These are phyloP conservation scores for Podarcis cretensis DNA, from an alignment of 2,113 vertebrate species.

Conservation along the genomic window DNA sequence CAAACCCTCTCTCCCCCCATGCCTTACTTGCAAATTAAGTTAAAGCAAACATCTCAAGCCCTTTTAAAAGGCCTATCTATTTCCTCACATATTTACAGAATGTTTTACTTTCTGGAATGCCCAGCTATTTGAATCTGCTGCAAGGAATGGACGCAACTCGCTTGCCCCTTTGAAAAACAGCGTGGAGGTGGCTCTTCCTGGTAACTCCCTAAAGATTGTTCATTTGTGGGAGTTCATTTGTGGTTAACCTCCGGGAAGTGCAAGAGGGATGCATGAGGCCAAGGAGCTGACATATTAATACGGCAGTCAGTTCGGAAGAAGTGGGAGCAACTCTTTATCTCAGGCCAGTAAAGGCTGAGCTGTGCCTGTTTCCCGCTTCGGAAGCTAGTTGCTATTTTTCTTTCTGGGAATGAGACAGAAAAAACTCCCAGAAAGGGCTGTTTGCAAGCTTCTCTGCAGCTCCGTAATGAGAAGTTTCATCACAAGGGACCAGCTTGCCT, in stretches of 20 bases:
- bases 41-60: background rate
- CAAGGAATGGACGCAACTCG: background rate
- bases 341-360: background rate
- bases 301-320: background rate
- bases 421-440: too few species aligned
- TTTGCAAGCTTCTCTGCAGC: background rate
- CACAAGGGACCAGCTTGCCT: background rate
- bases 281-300: background rate
- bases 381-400: background rate
- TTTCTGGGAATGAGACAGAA: background rate
- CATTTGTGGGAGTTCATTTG: background rate
- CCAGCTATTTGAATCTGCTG: background rate
- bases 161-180: background rate
- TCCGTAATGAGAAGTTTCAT: too few species aligned
- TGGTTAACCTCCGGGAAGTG: background rate
- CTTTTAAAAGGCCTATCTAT: background rate
- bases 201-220: background rate
- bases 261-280: background rate
- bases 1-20: too few species aligned
- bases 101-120: too few species aligned
- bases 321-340: background rate
- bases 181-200: too few species aligned
- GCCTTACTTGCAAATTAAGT: too few species aligned
- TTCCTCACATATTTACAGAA: background rate
- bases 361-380: background rate